Evolutionary conservation across 2,113 vertebrate species (phyloP).

Genomic region (Amphiprion ocellaris): DNA sequence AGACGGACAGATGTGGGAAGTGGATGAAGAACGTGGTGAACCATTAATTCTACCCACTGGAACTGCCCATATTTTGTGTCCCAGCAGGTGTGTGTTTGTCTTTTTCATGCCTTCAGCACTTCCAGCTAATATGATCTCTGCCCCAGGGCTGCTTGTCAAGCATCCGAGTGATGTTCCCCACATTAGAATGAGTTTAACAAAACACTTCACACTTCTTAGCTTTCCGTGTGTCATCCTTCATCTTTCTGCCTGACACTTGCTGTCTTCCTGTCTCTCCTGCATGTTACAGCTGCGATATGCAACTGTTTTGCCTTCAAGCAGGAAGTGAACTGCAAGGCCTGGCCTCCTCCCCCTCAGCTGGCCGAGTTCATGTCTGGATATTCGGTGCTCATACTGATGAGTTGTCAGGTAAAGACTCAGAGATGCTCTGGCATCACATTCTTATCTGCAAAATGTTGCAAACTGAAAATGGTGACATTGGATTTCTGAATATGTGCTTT

Average conservation of each 20-base stretch:
- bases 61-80: slow-evolving; percentile 8
- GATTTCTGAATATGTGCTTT: no score
- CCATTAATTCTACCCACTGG: slow-evolving; percentile 30
- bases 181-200: slow-evolving; percentile 68
- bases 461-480: neutral
- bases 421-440: neutral
- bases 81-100: slow-evolving; percentile 18
- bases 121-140: slow-evolving; percentile 48
- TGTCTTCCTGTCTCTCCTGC: slow-evolving; percentile 32
- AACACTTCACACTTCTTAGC: slow-evolving; percentile 47
- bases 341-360: slow-evolving; percentile 23
- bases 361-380: neutral
- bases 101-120: slow-evolving; percentile 4
- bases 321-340: slow-evolving; percentile 6
- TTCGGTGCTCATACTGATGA: slow-evolving; percentile 8
- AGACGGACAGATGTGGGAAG: slow-evolving; percentile 18
- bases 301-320: slow-evolving; percentile 31
- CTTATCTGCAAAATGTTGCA: neutral
- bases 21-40: slow-evolving; percentile 10
- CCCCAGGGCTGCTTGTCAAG: slow-evolving; percentile 58
- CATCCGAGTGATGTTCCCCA: slow-evolving; percentile 53
- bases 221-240: slow-evolving; percentile 28
- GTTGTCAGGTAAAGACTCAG: slow-evolving; percentile 12
- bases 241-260: slow-evolving; percentile 41
- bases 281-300: slow-evolving; percentile 23